phyloP scores from a whole-genome alignment of 2,797 vertebrate genomes.

The Danio kyathit region DNA sequence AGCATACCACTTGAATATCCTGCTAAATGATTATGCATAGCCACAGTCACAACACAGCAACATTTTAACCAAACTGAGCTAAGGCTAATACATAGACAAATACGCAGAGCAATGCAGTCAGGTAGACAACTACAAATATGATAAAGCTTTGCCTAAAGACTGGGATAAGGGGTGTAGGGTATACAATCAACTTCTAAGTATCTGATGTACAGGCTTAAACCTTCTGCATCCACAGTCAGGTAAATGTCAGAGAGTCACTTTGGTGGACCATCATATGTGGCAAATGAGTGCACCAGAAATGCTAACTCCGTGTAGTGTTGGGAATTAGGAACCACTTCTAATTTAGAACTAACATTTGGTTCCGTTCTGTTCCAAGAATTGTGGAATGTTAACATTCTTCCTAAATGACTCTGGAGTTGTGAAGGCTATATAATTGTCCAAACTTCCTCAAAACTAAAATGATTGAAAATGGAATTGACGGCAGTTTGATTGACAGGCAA shows the following conservation, averaged over 20 bases:
- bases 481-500: no score
- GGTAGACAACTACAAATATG: conserved; percentile 19
- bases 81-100: conserved; percentile 54
- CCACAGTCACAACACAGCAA: conserved; percentile 37
- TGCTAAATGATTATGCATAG: background rate
- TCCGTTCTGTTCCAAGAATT: background rate
- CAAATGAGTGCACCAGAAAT: background rate
- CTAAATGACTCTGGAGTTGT: background rate
- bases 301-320: background rate
- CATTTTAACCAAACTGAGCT: conserved; percentile 21
- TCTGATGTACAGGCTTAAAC: conserved; percentile 51
- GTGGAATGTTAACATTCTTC: background rate
- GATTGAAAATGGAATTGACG: background rate
- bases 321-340: background rate
- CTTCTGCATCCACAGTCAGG: conserved; percentile 48
- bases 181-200: conserved; percentile 14
- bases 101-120: conserved; percentile 29
- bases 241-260: background rate
- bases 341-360: background rate
- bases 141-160: conserved; percentile 10
- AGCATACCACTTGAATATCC: background rate
- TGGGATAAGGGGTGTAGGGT: conserved; percentile 9
- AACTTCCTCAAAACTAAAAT: background rate
- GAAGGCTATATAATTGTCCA: background rate
- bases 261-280: background rate